Conservation (phyloP, 2,888 invertebrate species). For the Drosophila yooni region DNA sequence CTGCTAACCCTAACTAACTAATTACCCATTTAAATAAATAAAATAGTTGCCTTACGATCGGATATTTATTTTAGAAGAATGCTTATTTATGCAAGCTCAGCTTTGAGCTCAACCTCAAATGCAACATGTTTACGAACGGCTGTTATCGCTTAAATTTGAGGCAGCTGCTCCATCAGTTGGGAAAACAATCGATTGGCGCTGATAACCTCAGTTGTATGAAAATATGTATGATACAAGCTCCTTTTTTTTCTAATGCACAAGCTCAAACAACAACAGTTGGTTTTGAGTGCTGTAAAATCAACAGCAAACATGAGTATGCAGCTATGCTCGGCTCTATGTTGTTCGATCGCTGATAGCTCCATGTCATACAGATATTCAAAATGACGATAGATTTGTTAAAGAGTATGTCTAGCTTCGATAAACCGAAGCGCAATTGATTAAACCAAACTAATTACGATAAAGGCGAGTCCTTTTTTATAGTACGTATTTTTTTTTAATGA, state of each 20-base stretch:
- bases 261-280: background rate
- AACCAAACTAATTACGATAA: background rate
- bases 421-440: conserved; percentile 20
- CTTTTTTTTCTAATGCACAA: no score
- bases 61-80: background rate
- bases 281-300: no score
- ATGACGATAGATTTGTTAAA: conserved; percentile 2
- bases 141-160: background rate
- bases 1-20: background rate
- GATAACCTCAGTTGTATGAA: no score
- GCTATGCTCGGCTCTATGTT: background rate
- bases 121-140: background rate
- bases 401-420: conserved; percentile 21
- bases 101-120: background rate
- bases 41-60: background rate
- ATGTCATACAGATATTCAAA: background rate
- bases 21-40: background rate
- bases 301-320: background rate
- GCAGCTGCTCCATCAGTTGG: background rate
- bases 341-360: no score
- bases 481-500: conserved; percentile 3
- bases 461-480: conserved; percentile 1
- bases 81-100: background rate
- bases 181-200: background rate
- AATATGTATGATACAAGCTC: no score